These are phyloP conservation scores for Hipparchia semele DNA, from an alignment of 2,888 invertebrate genomes.

Conservation along the genomic window DNA sequence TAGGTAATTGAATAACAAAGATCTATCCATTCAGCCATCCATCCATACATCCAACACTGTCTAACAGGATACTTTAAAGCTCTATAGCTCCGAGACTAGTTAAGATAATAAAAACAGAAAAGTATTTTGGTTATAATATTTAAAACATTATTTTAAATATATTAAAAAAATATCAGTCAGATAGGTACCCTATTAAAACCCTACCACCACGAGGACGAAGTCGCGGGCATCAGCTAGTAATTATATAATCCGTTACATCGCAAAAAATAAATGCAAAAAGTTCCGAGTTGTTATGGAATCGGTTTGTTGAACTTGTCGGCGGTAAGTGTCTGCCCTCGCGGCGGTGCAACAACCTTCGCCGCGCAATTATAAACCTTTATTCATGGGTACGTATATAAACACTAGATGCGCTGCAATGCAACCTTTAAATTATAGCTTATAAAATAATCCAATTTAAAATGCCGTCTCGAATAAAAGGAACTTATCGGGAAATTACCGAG, in stretches of 20 bases:
- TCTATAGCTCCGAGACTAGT: too few species aligned
- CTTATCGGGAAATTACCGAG: background rate
- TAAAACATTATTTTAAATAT: too few species aligned
- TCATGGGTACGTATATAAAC: constrained; percentile 12
- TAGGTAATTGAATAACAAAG: too few species aligned
- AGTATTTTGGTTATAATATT: too few species aligned
- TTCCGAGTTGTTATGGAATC: constrained; percentile 50
- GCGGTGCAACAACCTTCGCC: constrained; percentile 79
- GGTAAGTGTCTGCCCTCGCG: constrained; percentile 64
- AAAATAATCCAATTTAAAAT: constrained; percentile 18
- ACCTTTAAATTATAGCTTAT: constrained; percentile 16
- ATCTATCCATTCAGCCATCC: too few species aligned
- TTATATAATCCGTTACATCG: constrained; percentile 13
- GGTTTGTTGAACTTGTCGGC: constrained; percentile 78
- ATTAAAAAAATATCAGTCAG: too few species aligned
- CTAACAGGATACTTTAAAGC: too few species aligned
- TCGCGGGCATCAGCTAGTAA: background rate
- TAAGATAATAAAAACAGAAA: too few species aligned
- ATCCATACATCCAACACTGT: too few species aligned
- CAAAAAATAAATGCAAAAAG: constrained; percentile 20
- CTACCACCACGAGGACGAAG: too few species aligned
- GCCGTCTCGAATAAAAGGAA: background rate
- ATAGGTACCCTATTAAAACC: background rate
- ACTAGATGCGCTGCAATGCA: constrained; percentile 14
- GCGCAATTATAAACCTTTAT: constrained; percentile 79